Base-by-base conservation (phyloP, 2,797 vertebrate species). In the Rhinoraja longicauda region DNA sequence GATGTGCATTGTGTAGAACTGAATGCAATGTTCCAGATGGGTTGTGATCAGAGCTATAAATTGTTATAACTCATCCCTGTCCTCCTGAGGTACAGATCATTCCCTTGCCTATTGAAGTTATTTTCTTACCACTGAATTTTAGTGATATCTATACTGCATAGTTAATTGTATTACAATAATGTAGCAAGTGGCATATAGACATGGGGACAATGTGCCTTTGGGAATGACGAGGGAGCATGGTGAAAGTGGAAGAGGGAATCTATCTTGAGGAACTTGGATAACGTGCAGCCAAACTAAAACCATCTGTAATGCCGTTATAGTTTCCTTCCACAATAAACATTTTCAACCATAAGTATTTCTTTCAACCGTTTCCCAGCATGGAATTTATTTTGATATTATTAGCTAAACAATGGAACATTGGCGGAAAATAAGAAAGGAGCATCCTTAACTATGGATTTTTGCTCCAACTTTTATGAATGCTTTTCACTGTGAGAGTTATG, bases 371-470 rank as follows among this genome's bases (percentile, higher is more conserved):
- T 92, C 24, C 36, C 90, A 92, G 39, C 39, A 92, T 53, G 39
- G 70, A 73, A 92, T n/a, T 73, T 29, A 45, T 73, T 75, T 72
- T 53, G 8, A 57, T 53, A 70, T 75, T 92, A 73, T 26, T 45
- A 92, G 53, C 26, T 92, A 92, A 92, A 91, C 24, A 91, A 75
- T 53, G 70, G 67, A 91, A 73, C 90, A 45, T 24, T 73, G 32
- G 70, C 26, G 29, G 84, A n/a, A 26, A 15, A 15, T 53, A 53
- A 92, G 75, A 57, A 53, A 26, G 5, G n/a, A 53, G 4, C 24
- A 26, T 72, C 90, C 39, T 19, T 73, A 21, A 9, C 32, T 45
- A 19, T 21, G 2, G 4, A 36, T 39, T 67, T 59, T 5, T 84
- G 19, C 19, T 90, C 64, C 86, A 70, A 64, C 64, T 39, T 90